Base-by-base conservation (phyloP, 1,140 invertebrate genomes). In the Rhopalosiphum padi region DNA sequence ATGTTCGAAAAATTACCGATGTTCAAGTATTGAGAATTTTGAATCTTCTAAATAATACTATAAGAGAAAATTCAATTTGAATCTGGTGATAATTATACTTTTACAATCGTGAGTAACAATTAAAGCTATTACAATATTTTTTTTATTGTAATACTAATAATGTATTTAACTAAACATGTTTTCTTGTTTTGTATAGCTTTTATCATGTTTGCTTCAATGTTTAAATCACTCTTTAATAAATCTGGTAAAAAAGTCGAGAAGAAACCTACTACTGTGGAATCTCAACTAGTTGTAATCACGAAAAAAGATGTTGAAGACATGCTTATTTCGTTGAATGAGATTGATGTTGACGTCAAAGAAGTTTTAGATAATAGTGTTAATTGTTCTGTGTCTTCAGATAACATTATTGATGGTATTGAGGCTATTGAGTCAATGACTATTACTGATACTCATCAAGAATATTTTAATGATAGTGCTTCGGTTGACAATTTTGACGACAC, bases 161-260 rank as follows among this genome's bases (percentile, higher is more conserved):
- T 41, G 0, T n/a, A 77, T n/a, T 21, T n/a, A 77, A 77, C 15
- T 77, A n/a, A 21, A 77, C 15, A 6, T 4, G 60, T 35, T 77
- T n/a, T 3, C 11, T 15, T 77, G 30, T 77, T 68, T 68, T n/a
- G 18, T n/a, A 77, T 87, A 51, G 46, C 46, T 51, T 21, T 15
- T 48, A 51, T 35, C 22, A 92, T 92, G 91, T 92, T 92, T 48
- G 4, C 77, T 83, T 83, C 91, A 35, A 92, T 92, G 77, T 92
- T 53, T 35, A 92, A 92, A 82, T 83, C 91, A 0, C 9, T 92
- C 0, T 37, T 51, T 25, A 48, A 92, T 25, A 85, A 77, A 23
- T 48, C 43, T 35, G 21, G 3, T 88, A 53, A 53, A 23, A 88
- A 53, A 23, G 21, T 0, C 8, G 23, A 51, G n/a, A 41, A 15